Evolutionary conservation across 35 echinoderm and acorn worm species (phyloP).

Genomic region (Heliocidaris tuberculata): DNA sequence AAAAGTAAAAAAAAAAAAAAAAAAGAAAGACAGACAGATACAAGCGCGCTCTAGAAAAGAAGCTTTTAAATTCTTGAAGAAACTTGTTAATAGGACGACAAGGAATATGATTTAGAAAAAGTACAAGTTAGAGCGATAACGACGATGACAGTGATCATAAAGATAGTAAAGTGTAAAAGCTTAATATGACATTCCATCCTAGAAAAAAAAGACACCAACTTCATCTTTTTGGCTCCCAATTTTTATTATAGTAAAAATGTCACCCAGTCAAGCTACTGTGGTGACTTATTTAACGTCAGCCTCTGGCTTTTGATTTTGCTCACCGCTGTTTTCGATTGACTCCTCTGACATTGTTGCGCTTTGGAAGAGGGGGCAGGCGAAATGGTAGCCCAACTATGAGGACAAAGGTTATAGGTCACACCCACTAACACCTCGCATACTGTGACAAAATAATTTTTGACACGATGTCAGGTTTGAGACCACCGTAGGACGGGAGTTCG

Average conservation of each 20-base stretch:
- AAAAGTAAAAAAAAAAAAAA: no score
- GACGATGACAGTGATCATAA: not conserved
- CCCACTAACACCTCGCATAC: constrained; percentile 15
- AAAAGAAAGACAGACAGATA: no score
- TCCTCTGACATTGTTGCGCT: not conserved
- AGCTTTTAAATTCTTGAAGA: no score
- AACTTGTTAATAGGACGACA: no score
- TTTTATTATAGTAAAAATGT: not conserved
- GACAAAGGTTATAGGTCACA: not conserved
- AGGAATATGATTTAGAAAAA: no score
- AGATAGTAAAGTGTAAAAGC: not conserved
- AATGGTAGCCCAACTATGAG: not conserved
- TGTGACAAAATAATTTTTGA: not conserved
- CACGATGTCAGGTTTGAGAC: constrained; percentile 25
- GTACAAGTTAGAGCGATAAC: no score
- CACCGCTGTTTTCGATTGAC: constrained; percentile 34
- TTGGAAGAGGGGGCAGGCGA: constrained; percentile 19
- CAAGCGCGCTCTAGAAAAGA: no score
- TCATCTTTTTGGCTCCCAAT: not conserved
- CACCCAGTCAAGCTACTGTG: not conserved
- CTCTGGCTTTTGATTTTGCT: not conserved
- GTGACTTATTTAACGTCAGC: not conserved
- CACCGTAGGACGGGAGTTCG: not conserved
- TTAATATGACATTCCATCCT: not conserved
- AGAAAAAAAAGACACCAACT: not conserved